Base-by-base conservation (phyloP, 1,140 invertebrate species). In the Chionoecetes opilio region DNA sequence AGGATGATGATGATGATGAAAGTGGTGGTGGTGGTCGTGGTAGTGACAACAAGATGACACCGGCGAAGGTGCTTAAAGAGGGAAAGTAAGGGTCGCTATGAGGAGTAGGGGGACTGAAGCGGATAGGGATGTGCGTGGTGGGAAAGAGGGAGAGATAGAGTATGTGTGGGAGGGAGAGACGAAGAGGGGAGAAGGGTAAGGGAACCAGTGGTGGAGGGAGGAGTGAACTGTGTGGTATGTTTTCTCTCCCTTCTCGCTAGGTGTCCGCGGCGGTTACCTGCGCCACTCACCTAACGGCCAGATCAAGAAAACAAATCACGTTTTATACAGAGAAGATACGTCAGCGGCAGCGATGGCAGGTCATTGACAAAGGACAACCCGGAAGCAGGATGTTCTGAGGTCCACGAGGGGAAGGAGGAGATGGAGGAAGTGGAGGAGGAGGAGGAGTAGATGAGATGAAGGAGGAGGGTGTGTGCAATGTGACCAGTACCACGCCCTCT, bases 201-300 rank as follows among this genome's bases (percentile, higher is more conserved):
- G 21, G 63, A 1, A 21, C 21, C 6, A 21, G 21, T n/a, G n/a
- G 63, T 75, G 63, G 63, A 75, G 63, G 63, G 63, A 75, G 63
- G 63, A 75, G 6, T 75, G 63, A 75, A 75, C 63, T 75, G 63
- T 75, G 63, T 75, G 63, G 63, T 75, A 75, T 75, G 63, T n/a
- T 75, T 75, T n/a, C 21, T 21, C 21, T 21, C 63, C 63, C 0
- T 21, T 26, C 63, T 21, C 63, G 21, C 21, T 53, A 14, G 46
- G 46, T 53, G 46, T 53, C 46, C 11, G 46, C 21, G 46, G 46
- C 46, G 46, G 46, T 53, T 53, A 53, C 46, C 21, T 53, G 46
- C 46, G 11, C 46, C 11, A 17, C 11, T 14, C 46, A 53, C 11
- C 6, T 75, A 75, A 75, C 63, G 63, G 63, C 26, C 63, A 5